phyloP scores from a whole-genome alignment of 2,113 vertebrate species.

The Atlantisia rogersi region DNA sequence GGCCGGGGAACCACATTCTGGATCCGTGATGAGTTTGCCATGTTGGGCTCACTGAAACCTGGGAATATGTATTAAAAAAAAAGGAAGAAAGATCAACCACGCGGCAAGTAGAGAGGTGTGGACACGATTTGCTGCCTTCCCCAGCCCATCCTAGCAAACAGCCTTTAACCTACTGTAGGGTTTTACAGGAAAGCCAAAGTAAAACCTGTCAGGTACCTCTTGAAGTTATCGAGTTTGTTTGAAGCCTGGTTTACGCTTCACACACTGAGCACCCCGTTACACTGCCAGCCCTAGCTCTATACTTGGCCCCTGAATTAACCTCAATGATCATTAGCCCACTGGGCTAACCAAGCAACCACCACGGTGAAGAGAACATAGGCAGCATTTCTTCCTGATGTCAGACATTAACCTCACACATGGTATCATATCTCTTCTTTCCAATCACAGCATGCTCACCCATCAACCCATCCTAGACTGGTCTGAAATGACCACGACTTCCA shows the following conservation, averaged over 20 bases:
- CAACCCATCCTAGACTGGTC: not conserved
- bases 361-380: rapidly evolving
- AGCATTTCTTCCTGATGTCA: not conserved
- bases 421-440: not conserved
- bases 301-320: not conserved
- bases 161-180: not conserved
- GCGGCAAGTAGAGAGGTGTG: not conserved
- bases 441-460: not conserved
- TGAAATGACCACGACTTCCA: not conserved
- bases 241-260: not conserved
- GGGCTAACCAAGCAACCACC: not conserved
- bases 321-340: not conserved
- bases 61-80: not conserved
- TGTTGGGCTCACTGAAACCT: slow-evolving; percentile 79
- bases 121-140: not conserved
- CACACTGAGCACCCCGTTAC: not conserved
- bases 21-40: slow-evolving; percentile 63
- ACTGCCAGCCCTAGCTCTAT: not conserved
- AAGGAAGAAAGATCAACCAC: not conserved
- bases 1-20: slow-evolving; percentile 21
- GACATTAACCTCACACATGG: not conserved
- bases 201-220: not conserved
- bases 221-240: not conserved
- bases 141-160: not conserved
- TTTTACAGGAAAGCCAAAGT: not conserved